phyloP scores from a whole-genome alignment of 2,113 vertebrate species.

The Protomyctophum bolini region DNA sequence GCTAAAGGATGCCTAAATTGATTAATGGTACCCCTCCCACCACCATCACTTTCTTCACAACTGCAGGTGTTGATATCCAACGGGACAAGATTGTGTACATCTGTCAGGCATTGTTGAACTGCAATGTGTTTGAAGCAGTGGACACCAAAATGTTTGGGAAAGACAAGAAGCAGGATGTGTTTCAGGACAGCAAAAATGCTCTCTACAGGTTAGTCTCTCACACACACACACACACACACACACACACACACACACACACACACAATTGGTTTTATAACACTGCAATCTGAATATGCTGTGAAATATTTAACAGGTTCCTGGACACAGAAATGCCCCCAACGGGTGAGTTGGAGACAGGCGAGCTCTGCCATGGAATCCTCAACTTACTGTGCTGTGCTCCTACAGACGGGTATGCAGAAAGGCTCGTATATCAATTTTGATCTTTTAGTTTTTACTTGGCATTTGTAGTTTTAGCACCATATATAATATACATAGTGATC shows the following conservation, averaged over 20 bases:
- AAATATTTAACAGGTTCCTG: conserved; percentile 76
- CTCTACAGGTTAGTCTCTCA: conserved; percentile 83
- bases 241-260: too few relatives aligned
- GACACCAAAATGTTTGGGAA: conserved; percentile 85
- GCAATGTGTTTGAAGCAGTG: conserved; percentile 88
- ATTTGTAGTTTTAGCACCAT: too few relatives aligned
- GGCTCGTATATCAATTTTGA: too few relatives aligned
- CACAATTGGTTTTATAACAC: background rate
- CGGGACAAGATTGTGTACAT: conserved; percentile 86
- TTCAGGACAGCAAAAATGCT: conserved; percentile 89
- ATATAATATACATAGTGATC: too few relatives aligned
- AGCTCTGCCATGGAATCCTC: conserved; percentile 72
- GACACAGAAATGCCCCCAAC: conserved; percentile 58
- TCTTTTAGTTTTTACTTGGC: too few relatives aligned
- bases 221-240: background rate
- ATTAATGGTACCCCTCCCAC: too few relatives aligned
- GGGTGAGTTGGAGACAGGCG: conserved; percentile 69
- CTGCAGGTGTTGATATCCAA: conserved; percentile 68
- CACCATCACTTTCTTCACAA: conserved; percentile 12
- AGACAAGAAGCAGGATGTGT: conserved; percentile 80
- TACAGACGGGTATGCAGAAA: conserved; percentile 39
- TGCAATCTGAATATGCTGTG: background rate
- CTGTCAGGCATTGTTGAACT: conserved; percentile 92
- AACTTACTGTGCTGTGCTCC: conserved; percentile 40
- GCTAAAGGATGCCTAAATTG: too few relatives aligned